Base-by-base conservation (phyloP, 2,113 vertebrate genomes). In the Osmerus eperlanus region DNA sequence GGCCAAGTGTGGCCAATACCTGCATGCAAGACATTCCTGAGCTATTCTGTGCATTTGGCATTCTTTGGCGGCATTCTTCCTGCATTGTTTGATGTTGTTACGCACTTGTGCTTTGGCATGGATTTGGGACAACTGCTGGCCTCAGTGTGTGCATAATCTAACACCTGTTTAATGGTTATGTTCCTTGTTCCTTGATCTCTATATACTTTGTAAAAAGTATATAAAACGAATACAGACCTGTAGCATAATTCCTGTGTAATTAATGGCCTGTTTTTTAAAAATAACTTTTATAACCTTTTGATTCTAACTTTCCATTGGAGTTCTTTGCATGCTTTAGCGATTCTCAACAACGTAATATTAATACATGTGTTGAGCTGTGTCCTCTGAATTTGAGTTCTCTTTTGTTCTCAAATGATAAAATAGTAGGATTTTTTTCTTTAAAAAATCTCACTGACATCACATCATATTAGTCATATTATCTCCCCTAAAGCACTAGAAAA, bases 81-180 rank as follows among this genome's bases (percentile, higher is more conserved):
- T 55, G 54, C 60, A 47, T 70, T 70, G 70, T 74, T 70, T 81
- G 74, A 81, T 59, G 73, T 72, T 64, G 83, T 77, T 59, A 73
- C 32, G 6, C 12, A 58, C 72, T 73, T 71, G 7, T 71, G 73
- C 74, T 64, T 74, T 82, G 80, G 81, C 87, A 78, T 78, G 4
- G 25, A 67, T 75, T 74, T 77, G 83, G 81, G 83, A 75, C 83
- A 47, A 61, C 59, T 28, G 41, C 1, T 52, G 63, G 61, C 71
- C 76, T 71, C 69, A 29, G 19, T 36, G 75, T 67, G 54, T 62
- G 65, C 73, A 77, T 25, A 78, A 72, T 78, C 76, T 84, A 66
- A 75, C 86, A 83, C 81, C 86, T 85, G 87, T 83, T 65, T 78
- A 75, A 79, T 72, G 56, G 73, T 77, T 82, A 73, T 79, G 68